Base-by-base conservation (phyloP, 2,113 vertebrate species). In the Sinocyclocheilus grahami region DNA sequence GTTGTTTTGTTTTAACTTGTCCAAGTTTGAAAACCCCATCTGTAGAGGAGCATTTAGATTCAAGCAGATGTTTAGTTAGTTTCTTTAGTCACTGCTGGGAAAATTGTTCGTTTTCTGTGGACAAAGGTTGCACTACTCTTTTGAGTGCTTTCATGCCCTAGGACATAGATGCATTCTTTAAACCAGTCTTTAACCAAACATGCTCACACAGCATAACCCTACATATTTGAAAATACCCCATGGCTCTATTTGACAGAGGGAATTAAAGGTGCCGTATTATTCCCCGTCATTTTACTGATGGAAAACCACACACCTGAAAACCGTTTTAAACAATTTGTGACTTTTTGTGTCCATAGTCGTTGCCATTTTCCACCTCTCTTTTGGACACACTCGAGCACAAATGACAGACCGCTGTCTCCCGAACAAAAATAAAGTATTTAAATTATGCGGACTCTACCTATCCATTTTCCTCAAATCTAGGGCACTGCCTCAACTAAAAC, bases 391-490 rank as follows among this genome's bases (percentile, higher is more conserved):
- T 42, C 13, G 0, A 42, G 58, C 27, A 22, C 53, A 78, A 60
- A 58, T 58, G 12, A 80, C 46, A 67, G 3, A 27, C 24, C 8
- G 8, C 18, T 42, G 78, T 37, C 63, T 48, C 13, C 8, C 0
- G 3, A 51, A 71, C 4, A 7, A 46, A 81, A 65, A 39, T 24
- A 18, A n/a, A 65, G 37, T 48, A 82, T 82, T 46, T 53, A 82
- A 53, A 71, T 82, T 48, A 51, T 69, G 5, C 12, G 6, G 27
- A 53, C 42, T 16, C 27, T 30, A 82, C 27, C 63, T 51, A n/a
- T 51, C 20, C 39, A 33, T 75, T 78, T 81, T 78, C 75, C 82
- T 89, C 51, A 83, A 91, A 94, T 91, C 86, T 93, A 90, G 92
- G 92, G 46, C 92, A 90, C 62, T 42, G 81, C 76, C 48, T 87